phyloP scores from a whole-genome alignment of 2,797 vertebrate species.

The Esox lucius region DNA sequence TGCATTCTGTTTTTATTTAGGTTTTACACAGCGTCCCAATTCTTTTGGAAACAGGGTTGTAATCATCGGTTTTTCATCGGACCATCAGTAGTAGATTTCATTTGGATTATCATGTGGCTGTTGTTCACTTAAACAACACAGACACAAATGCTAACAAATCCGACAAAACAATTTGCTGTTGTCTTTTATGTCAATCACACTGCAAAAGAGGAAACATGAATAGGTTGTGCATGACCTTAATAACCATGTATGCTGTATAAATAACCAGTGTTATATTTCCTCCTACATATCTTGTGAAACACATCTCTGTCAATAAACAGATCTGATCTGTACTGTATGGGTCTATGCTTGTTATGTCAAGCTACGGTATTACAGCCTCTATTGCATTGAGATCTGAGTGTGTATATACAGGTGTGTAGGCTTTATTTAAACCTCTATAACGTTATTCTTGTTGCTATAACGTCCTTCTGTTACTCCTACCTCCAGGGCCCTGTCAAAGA shows the following conservation, averaged over 20 bases:
- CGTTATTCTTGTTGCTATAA: not conserved
- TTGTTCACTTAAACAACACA: too few species aligned
- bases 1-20: too few species aligned
- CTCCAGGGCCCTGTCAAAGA: slow-evolving; percentile 83
- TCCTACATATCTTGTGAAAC: not conserved
- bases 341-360: not conserved
- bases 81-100: too few species aligned
- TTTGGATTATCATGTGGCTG: too few species aligned
- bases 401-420: slow-evolving; percentile 4
- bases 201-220: slow-evolving; percentile 26
- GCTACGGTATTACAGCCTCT: slow-evolving; percentile 51
- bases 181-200: slow-evolving; percentile 5
- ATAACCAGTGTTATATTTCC: slow-evolving; percentile 9
- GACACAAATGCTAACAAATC: not conserved
- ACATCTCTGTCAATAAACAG: not conserved
- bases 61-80: too few species aligned
- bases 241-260: not conserved
- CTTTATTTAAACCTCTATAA: not conserved
- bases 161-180: not conserved
- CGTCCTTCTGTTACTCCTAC: slow-evolving; percentile 49
- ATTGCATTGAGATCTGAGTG: slow-evolving; percentile 72
- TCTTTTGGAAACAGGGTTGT: too few species aligned
- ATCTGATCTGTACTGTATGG: not conserved
- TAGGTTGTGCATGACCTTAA: not conserved
- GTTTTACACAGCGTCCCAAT: too few species aligned